Conservation (phyloP, 2,797 vertebrate species). For the Pantherophis vulpinus region DNA sequence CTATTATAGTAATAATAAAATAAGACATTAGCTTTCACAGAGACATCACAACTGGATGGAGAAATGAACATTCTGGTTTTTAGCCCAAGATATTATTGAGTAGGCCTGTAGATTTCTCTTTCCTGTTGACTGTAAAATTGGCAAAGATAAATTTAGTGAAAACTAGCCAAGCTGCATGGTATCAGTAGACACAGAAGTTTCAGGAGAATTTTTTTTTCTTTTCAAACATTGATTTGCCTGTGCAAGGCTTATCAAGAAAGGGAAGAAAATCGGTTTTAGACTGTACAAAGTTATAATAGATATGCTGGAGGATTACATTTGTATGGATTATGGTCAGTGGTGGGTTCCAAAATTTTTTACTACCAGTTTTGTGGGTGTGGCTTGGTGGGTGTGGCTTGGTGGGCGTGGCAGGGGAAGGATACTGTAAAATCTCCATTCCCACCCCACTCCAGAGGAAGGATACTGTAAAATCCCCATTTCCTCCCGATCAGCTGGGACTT, state of each 20-base stretch:
- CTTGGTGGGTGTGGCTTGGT: too few relatives aligned
- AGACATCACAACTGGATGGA: slow-evolving; percentile 6
- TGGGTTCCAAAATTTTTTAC: too few relatives aligned
- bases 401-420: too few relatives aligned
- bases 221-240: background rate
- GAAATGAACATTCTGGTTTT: background rate
- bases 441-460: too few relatives aligned
- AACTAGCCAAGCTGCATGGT: background rate
- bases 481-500: too few relatives aligned
- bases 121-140: background rate
- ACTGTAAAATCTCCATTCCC: too few relatives aligned
- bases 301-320: background rate
- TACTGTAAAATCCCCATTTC: too few relatives aligned
- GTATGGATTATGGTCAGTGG: background rate
- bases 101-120: background rate
- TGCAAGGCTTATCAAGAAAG: background rate
- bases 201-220: background rate
- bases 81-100: slow-evolving; percentile 25
- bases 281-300: background rate
- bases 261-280: background rate
- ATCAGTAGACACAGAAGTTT: background rate
- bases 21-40: slow-evolving; percentile 30
- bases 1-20: slow-evolving; percentile 46
- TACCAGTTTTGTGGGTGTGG: too few relatives aligned
- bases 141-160: background rate